phyloP scores from a whole-genome alignment of 2,888 invertebrate species.

The Himalopsyche tibetana region DNA sequence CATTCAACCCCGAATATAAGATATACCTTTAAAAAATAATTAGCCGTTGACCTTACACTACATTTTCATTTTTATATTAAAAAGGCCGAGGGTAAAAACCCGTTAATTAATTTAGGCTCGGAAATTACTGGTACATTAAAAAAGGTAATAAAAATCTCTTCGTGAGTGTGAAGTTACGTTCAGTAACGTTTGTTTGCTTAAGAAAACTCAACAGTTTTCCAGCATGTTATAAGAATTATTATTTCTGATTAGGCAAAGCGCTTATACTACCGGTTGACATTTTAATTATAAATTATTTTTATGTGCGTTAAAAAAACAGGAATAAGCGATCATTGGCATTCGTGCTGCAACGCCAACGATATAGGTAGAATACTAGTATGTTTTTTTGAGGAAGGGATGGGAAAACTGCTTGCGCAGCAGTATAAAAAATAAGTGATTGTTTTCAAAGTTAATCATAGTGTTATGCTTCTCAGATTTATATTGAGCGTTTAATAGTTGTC shows the following conservation, averaged over 20 bases:
- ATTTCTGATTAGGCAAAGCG: slow-evolving; percentile 1
- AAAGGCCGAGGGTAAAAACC: background rate
- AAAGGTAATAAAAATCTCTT: background rate
- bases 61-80: background rate
- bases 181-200: slow-evolving; percentile 16
- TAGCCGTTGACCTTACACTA: background rate
- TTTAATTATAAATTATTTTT: background rate
- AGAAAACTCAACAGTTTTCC: background rate
- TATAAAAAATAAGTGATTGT: no score
- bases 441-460: no score
- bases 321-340: background rate
- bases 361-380: no score
- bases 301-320: background rate
- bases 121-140: slow-evolving; percentile 10
- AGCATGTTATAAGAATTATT: background rate
- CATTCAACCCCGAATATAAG: no score
- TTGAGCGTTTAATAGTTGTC: no score
- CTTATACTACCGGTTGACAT: background rate
- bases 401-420: no score
- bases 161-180: background rate
- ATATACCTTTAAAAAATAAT: no score
- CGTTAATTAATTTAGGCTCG: background rate
- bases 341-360: no score
- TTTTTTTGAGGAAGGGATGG: no score
- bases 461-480: no score